Evolutionary conservation across 2,113 vertebrate species (phyloP).

Genomic region (Speoplatyrhinus poulsoni): DNA sequence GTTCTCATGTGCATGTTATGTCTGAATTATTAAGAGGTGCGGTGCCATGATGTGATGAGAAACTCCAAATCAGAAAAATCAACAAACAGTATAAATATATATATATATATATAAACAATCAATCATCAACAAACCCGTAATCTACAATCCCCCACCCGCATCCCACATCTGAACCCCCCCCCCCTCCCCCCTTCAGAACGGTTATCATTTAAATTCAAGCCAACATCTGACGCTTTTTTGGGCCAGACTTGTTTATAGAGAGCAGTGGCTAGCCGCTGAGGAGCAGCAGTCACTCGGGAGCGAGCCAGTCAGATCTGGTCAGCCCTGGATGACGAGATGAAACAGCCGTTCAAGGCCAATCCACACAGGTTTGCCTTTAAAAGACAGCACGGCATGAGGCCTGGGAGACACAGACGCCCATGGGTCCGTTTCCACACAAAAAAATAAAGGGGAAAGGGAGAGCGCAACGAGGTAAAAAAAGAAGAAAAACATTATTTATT

Average conservation of each 20-base stretch:
- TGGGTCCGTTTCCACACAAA: conserved; percentile 64
- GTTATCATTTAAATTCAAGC: conserved; percentile 52
- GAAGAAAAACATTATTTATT: conserved; percentile 77
- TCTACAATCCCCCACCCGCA: conserved; percentile 5
- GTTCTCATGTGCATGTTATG: conserved; percentile 7
- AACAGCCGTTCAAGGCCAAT: conserved; percentile 73
- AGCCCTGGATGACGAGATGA: conserved; percentile 72
- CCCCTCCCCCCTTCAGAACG: conserved; percentile 19
- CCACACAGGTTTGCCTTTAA: conserved; percentile 74
- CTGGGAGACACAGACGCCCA: conserved; percentile 63
- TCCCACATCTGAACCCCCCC: neutral
- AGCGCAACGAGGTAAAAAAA: conserved; percentile 30
- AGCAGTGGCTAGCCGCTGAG: conserved; percentile 66
- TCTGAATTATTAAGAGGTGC: conserved; percentile 37
- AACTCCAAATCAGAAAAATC: conserved; percentile 20
- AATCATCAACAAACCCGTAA: conserved; percentile 21
- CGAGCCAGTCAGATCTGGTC: conserved; percentile 73
- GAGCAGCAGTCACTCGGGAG: conserved; percentile 70
- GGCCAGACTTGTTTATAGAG: conserved; percentile 65
- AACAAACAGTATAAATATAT: neutral
- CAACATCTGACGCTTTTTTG: conserved; percentile 63
- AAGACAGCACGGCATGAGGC: conserved; percentile 68
- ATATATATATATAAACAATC: neutral
- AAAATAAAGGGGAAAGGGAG: conserved; percentile 31
- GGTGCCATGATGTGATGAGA: conserved; percentile 16